Evolutionary conservation across 2,113 vertebrate genomes (phyloP).

Genomic region (Neotoma lepida): DNA sequence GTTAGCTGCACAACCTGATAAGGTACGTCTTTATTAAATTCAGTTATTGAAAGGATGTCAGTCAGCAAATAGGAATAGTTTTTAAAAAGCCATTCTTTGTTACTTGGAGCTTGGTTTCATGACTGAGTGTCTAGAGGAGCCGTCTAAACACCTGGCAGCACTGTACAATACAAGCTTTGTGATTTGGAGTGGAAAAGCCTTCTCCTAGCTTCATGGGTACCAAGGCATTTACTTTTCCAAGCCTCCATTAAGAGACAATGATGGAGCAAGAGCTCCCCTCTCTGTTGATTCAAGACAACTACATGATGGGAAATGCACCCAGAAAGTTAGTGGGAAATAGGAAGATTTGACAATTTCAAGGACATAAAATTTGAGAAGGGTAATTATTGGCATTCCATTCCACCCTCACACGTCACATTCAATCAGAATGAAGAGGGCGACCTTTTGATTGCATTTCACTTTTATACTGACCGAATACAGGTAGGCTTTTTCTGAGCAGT

Average conservation of each 20-base stretch:
- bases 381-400: neutral
- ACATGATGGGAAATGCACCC: slow-evolving; percentile 67
- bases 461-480: neutral
- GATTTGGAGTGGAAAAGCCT: slow-evolving; percentile 87
- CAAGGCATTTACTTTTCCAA: slow-evolving; percentile 78
- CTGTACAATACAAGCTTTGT: slow-evolving; percentile 89
- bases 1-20: slow-evolving; percentile 95
- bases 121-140: slow-evolving; percentile 86
- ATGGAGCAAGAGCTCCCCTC: slow-evolving; percentile 98
- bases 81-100: slow-evolving; percentile 84
- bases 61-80: slow-evolving; percentile 92
- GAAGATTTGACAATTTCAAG: slow-evolving; percentile 26
- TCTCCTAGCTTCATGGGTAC: slow-evolving; percentile 66
- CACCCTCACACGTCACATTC: neutral
- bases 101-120: slow-evolving; percentile 87
- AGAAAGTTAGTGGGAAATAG: slow-evolving; percentile 66
- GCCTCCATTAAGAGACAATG: slow-evolving; percentile 68
- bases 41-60: slow-evolving; percentile 92
- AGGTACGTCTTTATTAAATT: slow-evolving; percentile 99
- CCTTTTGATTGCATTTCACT: neutral
- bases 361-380: slow-evolving; percentile 33
- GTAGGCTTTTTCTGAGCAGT: neutral
- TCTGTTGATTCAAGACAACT: slow-evolving; percentile 89
- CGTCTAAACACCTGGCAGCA: slow-evolving; percentile 89
- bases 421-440: neutral